Base-by-base conservation (phyloP, 2,888 invertebrate genomes). In the Hydraecia micacea region DNA sequence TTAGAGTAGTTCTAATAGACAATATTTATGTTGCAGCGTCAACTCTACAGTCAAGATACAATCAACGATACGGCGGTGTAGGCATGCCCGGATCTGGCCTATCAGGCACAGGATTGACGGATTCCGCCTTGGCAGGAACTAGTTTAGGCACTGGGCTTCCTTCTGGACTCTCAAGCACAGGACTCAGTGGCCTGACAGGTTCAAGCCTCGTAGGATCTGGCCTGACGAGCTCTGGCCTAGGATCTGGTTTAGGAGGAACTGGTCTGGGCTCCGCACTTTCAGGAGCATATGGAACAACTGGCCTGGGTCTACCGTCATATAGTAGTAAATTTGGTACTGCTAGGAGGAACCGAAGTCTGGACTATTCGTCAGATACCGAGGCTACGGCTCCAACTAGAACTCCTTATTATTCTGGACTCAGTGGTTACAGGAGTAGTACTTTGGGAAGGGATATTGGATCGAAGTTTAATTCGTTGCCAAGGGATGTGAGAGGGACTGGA, bases 341-440 rank as follows among this genome's bases (percentile, higher is more conserved):
- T 2, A 97, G 98, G 90, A 97, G 99, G 85, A 98, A 98, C 90
- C 97, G 98, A 89, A 98, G 98, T 86, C 96, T 99, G 93, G 99
- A 99, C 95, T 99, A 99, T 94, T 99, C 99, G 42, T 99, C 99
- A 72, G 99, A 99, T 93, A 99, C 99, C 0, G 99, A 99, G 96
- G 98, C 98, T n/a, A 98, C 98, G 0, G 98, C 98, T 83, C 98
- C 98, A 11, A 98, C 98, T 25, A 97, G 98, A 83, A 93, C 97
- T 87, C 98, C 98, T 73, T 98, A 98, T 92, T 98, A 98, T 94
- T 98, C 98, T 89, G 97, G 96, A 25, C 91, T 97, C 63, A 96
- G 96, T 88, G 96, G 97, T 42, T 97, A 97, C 77, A 93, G 96
- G 77, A 97, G 97, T 91, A 96, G 96, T 80, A 96, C 97, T 65